Evolutionary conservation across 2,113 vertebrate species (phyloP).

Genomic region (Muntiacus reevesi): DNA sequence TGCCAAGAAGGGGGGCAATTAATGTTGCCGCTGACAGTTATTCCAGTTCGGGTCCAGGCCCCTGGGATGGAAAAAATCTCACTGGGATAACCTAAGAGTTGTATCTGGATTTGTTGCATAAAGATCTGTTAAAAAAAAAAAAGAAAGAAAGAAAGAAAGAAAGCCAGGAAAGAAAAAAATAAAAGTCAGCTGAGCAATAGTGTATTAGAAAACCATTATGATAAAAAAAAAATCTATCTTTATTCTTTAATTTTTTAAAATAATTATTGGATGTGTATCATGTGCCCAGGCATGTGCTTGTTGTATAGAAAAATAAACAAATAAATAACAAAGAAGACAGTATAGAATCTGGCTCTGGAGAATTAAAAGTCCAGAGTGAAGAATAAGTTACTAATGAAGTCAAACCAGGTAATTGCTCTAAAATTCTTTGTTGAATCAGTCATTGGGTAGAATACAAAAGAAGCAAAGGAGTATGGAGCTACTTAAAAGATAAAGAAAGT

Average conservation of each 20-base stretch:
- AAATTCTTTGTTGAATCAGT: not conserved
- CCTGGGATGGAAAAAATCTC: slow-evolving; percentile 33
- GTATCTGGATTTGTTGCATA: not conserved
- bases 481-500: not conserved
- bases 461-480: not conserved
- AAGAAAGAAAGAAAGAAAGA: not conserved
- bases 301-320: not conserved
- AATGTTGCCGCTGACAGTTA: slow-evolving; percentile 62
- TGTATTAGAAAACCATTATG: not conserved
- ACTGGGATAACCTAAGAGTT: not conserved
- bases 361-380: not conserved
- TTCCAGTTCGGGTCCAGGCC: slow-evolving; percentile 43
- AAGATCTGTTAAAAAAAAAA: not conserved
- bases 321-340: not conserved
- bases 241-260: not conserved
- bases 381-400: not conserved
- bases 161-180: not conserved
- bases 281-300: not conserved
- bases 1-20: slow-evolving; percentile 53
- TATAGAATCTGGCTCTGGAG: not conserved
- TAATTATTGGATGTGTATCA: not conserved
- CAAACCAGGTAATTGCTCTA: not conserved
- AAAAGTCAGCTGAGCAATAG: not conserved
- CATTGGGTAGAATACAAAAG: not conserved
- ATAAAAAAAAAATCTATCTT: not conserved